Evolutionary conservation across 2,888 invertebrate genomes (phyloP), one percentile per base, ranked within the genome.

Genomic region (Pristionchus exspectatus): DNA sequence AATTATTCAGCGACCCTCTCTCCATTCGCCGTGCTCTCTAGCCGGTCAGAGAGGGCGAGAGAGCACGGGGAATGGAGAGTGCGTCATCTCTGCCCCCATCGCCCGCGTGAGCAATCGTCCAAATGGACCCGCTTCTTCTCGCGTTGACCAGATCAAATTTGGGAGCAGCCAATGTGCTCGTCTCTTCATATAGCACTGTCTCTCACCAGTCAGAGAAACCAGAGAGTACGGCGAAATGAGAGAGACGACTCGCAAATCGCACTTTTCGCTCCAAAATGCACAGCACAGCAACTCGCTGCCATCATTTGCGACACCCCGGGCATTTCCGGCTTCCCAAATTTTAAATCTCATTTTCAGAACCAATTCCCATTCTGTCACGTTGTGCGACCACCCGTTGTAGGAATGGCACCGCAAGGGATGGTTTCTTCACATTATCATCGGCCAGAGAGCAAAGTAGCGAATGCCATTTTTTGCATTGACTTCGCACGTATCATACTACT

Each of bases 101-200:
- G 14, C 9, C 69, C 69, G 9, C 24, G 27, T 74, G 74, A 38
- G 14, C 74, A 74, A 74, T 74, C 74, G 14, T 14, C 33, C 74
- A 74, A 74, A 74, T 74, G 74, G 74, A 18, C 74, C 44, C 38
- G 30, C 38, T 74, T 74, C 7, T 33, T 38, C 72, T 33, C 72
- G 59, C 24, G 38, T 50, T 63, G 33, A 74, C 38, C 74, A 74
- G 74, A 74, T 74, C 74, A 74, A 33, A 74, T 74, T 74, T 74
- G 38, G 74, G 1, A n/a, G 18, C 59, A 59, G 18, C 12, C 59
- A n/a, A 21, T 24, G 24, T 59, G 2, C 59, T 14, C 59, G 59
- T 21, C 24, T 59, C 59, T 59, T 59, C 59, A 14, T 59, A 3
- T 59, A 3, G 16, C 18, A 4, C 59, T 59, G 59, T 59, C 59